Conservation (phyloP, 2,797 vertebrate genomes). For the Dryobates pubescens region DNA sequence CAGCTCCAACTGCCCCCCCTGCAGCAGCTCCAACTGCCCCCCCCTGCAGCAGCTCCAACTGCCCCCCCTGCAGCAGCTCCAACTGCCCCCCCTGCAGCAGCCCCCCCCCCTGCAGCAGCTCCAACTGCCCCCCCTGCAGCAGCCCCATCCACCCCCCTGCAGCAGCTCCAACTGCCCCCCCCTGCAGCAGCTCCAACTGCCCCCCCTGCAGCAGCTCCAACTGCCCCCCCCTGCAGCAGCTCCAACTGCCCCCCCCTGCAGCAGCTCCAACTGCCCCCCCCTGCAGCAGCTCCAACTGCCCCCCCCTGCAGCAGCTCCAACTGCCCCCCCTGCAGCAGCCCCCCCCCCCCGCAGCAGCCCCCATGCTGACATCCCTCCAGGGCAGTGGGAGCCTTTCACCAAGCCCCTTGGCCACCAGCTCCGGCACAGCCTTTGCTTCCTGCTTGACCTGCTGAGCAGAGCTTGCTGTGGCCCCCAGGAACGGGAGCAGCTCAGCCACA, state of each 20-base stretch:
- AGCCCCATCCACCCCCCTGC: neutral
- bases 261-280: neutral
- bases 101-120: neutral
- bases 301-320: neutral
- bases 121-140: too few species aligned
- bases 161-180: neutral
- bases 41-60: neutral
- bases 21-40: neutral
- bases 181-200: too few species aligned
- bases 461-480: neutral
- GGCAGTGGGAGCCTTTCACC: neutral
- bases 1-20: neutral
- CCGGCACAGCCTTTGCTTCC: neutral
- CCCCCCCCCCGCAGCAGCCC: rapidly evolving
- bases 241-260: too few species aligned
- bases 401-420: neutral
- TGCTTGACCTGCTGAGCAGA: conserved; percentile 43
- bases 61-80: neutral
- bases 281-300: neutral
- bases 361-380: neutral
- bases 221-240: neutral
- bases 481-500: neutral
- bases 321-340: rapidly evolving
- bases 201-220: neutral
- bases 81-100: neutral